Conservation (phyloP, 2,797 vertebrate species). For the Anomalospiza imberbis region DNA sequence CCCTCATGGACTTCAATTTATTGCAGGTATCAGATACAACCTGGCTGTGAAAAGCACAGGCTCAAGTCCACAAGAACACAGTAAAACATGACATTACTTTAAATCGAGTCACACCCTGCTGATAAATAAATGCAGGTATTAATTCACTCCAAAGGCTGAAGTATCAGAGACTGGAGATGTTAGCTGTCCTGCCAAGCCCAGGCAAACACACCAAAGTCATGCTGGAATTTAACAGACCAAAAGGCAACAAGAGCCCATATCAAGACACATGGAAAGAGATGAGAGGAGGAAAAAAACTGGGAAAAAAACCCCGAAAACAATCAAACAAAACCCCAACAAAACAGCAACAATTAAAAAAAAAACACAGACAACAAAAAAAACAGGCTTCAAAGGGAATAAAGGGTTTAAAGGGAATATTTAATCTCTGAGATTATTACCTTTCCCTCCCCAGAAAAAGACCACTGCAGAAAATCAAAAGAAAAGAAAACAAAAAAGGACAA, state of each 20-base stretch:
- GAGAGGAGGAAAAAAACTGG: rapidly evolving
- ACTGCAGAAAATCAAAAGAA: neutral
- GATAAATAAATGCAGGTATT: neutral
- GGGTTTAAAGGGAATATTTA: neutral
- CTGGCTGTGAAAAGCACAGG: neutral
- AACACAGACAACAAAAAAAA: neutral
- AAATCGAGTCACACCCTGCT: neutral
- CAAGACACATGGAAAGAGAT: neutral
- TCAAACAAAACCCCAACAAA: neutral
- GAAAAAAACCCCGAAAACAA: neutral
- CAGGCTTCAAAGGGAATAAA: neutral
- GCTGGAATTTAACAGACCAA: neutral
- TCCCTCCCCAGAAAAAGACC: neutral
- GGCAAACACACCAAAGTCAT: neutral
- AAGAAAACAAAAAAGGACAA: neutral
- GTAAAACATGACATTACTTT: neutral
- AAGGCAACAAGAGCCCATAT: neutral
- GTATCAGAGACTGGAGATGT: neutral
- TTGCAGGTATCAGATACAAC: neutral
- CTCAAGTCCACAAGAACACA: neutral
- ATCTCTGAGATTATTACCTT: neutral
- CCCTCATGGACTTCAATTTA: neutral
- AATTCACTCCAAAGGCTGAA: neutral
- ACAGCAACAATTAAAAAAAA: neutral
- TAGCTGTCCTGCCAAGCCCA: neutral